phyloP scores from a whole-genome alignment of 2,888 invertebrate species.

The Ypsolopha scabrella region DNA sequence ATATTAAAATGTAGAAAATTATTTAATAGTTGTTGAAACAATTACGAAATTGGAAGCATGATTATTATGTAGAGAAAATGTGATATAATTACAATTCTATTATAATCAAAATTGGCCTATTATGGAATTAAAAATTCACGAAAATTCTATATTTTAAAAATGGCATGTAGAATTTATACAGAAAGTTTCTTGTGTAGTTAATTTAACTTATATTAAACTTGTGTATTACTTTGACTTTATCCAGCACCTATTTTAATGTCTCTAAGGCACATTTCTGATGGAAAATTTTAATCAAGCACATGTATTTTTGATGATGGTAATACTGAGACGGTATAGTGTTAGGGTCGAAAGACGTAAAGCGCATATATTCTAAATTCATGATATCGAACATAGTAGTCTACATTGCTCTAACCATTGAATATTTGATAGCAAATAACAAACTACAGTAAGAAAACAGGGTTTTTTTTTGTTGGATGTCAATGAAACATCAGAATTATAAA shows the following conservation, averaged over 20 bases:
- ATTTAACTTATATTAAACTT: too few species aligned
- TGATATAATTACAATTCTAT: neutral
- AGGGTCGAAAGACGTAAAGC: constrained; percentile 36
- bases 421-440: neutral
- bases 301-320: too few species aligned
- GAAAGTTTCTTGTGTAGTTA: too few species aligned
- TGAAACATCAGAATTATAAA: neutral
- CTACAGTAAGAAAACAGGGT: neutral
- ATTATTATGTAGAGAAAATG: neutral
- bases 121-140: constrained; percentile 3
- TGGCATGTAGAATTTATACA: too few species aligned
- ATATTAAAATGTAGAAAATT: neutral
- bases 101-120: constrained; percentile 35
- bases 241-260: neutral
- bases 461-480: neutral
- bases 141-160: too few species aligned
- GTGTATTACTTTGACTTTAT: too few species aligned
- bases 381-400: constrained; percentile 21
- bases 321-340: constrained; percentile 1
- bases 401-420: neutral
- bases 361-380: constrained; percentile 63
- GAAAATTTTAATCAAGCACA: too few species aligned
- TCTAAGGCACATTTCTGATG: neutral
- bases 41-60: neutral
- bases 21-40: neutral